Evolutionary conservation across 2,113 vertebrate genomes (phyloP), one percentile per base, ranked within the genome.

Genomic region (Planiliza haematocheilus): DNA sequence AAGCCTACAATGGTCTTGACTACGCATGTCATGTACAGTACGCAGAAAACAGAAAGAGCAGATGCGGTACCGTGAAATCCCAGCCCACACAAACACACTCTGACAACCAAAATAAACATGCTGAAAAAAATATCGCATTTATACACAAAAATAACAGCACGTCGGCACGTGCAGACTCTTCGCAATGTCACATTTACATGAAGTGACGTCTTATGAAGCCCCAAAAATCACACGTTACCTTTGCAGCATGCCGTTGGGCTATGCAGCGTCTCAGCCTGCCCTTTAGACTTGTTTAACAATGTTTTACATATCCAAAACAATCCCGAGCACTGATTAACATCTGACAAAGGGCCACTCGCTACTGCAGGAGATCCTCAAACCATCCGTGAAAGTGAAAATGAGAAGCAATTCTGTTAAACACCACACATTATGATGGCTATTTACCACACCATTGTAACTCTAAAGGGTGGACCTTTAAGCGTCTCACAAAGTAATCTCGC

Each of bases 331-430:
- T 87, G 87, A 93, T 91, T 91, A 93, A 82, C 88, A 85, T 86
- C 84, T 92, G 85, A 87, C 90, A 91, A 90, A 83, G 66, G 76
- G 74, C 45, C 67, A 70, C 74, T 77, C 69, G 68, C 71, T 62
- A 61, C 81, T 77, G 82, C 65, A 73, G 58, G 82, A 85, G 83
- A 82, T 83, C 86, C 80, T 83, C 61, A 91, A 92, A 90, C 86
- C 90, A 90, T 85, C 88, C 90, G 72, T 91, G 89, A 93, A 91
- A 90, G 85, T 83, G 86, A 91, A 90, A 92, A 91, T 85, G 84
- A 88, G 88, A 90, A 81, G 79, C 85, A 79, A 83, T 86, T 85
- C 70, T 89, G 89, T 89, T 90, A 79, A 89, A 91, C 89, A 91
- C 82, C 85, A 75, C 52, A 81, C 80, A 84, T 86, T 83, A 85